Evolutionary conservation across 1,140 invertebrate genomes (phyloP), one percentile per base, ranked within the genome.

Genomic region (Tetragonula clypearis): DNA sequence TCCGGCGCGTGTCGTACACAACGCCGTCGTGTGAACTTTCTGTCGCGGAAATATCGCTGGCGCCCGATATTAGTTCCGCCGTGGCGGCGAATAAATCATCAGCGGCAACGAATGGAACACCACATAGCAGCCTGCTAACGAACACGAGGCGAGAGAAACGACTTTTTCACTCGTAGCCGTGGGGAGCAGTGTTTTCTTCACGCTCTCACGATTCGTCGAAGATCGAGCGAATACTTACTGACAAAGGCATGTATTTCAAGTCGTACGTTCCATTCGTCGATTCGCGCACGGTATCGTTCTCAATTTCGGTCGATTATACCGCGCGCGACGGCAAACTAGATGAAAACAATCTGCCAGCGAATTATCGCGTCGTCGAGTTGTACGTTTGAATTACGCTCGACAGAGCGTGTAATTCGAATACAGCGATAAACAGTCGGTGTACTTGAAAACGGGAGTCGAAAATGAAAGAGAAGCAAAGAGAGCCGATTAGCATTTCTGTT

Each of bases 31-130:
- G 73, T 81, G 73, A 81, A 81, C 69, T 73, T 73, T 60, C 79
- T 73, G 68, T 80, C 69, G 17, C n/a, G 79, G 41, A 62, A 73
- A 81, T 62, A 73, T 73, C 55, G 79, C 55, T 35, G 66, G 58
- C 69, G 14, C 66, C 66, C 78, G 78, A 79, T 79, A 79, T 69
- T 69, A 79, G 60, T 69, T 69, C 65, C 65, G 60, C 26, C 26
- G 30, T 4, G 17, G 21, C 4, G 78, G 53, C 14, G 66, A 41
- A 71, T 79, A 69, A 69, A 79, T 69, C 49, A 21, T 56, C 14
- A 30, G 15, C 65, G 30, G 69, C 17, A 14, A 49, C 41, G 35
- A 72, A 72, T 60, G 79, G 30, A 58, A 71, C 41, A 26, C 12
- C 1, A 21, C 15, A 1, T 30, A 30, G 30, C 30, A 15, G 17